Base-by-base conservation (phyloP, 2,888 invertebrate genomes). In the Scaptomyza parva region DNA sequence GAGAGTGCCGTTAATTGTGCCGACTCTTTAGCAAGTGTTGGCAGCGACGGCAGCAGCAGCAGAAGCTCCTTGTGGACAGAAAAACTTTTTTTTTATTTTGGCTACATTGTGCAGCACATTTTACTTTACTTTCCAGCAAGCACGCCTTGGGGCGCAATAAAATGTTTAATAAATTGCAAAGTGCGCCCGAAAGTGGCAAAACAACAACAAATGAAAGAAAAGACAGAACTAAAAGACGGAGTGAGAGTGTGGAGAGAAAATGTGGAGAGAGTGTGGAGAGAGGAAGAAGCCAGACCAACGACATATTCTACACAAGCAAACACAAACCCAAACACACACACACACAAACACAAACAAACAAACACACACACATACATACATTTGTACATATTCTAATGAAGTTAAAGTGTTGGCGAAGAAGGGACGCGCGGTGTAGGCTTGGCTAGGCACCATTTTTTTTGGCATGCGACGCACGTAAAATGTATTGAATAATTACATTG, bases 401-500 rank as follows among this genome's bases (percentile, higher is more conserved):
- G 83, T 58, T 60, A 45, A 73, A 79, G 77, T 77, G 70, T 11
- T 20, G 20, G 33, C n/a, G n/a, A n/a, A n/a, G n/a, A n/a, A n/a
- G 11, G 14, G 7, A 3, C 8, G 14, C 8, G 51, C 28, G 45
- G 44, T 35, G 26, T 7, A 20, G 47, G 84, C 78, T 70, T 68
- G 82, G 69, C 75, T 22, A 30, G 39, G 33, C 20, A 14, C 9
- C 12, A 14, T 6, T 14, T 43, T 58, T 48, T 64, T 83, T 68
- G 70, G 72, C 68, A 86, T 82, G 73, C 86, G 51, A 53, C 73
- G 76, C 88, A 87, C 86, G 86, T 88, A 81, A 78, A 78, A 76
- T 79, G 86, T 87, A 87, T 87, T 87, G 86, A 88, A 87, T 86
- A 86, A 84, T 86, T 84, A 88, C 82, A 82, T 78, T 76, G 76